Percentiles rank a stretch among this genome's conserved stretches.
Evolutionary conservation across 2,113 vertebrate genomes (phyloP).

Genomic region (Nothocercus julius): DNA sequence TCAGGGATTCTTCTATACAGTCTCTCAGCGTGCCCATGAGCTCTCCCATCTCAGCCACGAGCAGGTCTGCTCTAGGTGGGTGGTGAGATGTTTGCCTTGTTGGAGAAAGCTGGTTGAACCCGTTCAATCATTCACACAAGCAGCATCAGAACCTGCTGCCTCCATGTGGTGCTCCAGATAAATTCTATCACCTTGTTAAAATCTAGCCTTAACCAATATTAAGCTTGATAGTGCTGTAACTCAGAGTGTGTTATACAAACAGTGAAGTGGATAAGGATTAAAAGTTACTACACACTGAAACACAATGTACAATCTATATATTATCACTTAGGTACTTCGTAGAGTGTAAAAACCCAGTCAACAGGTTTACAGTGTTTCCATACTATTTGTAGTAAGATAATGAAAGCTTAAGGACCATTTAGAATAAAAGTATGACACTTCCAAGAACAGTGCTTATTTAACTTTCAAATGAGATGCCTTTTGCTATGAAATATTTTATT

Average conservation of each 20-base stretch:
- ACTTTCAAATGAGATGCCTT: not conserved
- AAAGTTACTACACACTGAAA: not conserved
- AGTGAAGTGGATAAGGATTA: not conserved
- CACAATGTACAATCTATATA: not conserved
- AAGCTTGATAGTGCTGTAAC: not conserved
- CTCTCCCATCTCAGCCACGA: not conserved
- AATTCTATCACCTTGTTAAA: not conserved
- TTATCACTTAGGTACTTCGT: not conserved
- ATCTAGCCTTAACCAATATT: not conserved
- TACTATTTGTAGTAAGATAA: not conserved
- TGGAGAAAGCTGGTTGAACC: not conserved
- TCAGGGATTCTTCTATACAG: not conserved
- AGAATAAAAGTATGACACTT: not conserved
- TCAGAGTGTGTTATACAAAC: not conserved
- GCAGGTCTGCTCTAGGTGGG: fast-evolving
- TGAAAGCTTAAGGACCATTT: not conserved
- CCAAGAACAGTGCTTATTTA: not conserved
- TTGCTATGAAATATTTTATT: not conserved
- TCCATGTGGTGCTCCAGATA: not conserved
- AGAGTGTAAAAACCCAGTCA: not conserved
- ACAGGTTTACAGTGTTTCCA: not conserved
- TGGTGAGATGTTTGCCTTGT: not conserved
- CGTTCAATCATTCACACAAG: not conserved
- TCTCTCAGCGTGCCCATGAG: not conserved
- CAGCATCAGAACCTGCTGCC: not conserved